These are phyloP conservation scores for Zosterops pallidus DNA, from an alignment of 2,113 vertebrate genomes.

Conservation along the genomic window DNA sequence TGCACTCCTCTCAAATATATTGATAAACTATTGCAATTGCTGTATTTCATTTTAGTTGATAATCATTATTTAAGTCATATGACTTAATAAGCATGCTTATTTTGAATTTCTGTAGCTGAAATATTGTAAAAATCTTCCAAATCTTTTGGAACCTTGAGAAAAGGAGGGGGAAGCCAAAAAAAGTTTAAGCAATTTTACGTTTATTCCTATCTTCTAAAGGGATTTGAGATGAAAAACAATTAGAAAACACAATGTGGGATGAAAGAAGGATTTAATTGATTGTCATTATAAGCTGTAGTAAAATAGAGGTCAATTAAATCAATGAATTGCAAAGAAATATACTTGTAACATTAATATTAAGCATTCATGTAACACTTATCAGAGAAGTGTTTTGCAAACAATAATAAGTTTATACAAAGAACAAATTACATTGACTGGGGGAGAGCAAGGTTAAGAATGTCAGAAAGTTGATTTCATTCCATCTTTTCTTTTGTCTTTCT, in stretches of 20 bases:
- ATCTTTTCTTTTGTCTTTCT: background rate
- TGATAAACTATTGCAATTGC: background rate
- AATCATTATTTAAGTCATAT: background rate
- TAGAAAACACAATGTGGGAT: background rate
- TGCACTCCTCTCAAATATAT: background rate
- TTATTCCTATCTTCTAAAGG: background rate
- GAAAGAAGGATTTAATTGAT: background rate
- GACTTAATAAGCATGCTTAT: background rate
- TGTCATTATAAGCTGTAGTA: background rate
- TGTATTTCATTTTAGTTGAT: background rate
- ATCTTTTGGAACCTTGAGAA: background rate
- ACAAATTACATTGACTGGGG: background rate
- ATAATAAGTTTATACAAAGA: background rate
- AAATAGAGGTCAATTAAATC: background rate
- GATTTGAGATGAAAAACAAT: background rate
- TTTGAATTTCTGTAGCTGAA: background rate
- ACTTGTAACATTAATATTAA: background rate
- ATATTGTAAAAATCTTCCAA: background rate
- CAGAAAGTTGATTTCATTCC: background rate
- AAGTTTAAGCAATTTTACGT: background rate
- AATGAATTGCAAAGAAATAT: conserved; percentile 8
- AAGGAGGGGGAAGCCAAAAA: background rate
- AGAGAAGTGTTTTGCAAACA: conserved; percentile 11
- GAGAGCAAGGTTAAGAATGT: background rate
- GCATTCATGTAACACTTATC: background rate